phyloP scores from a whole-genome alignment of 2,888 invertebrate genomes.

The Xestia sexstrigata region DNA sequence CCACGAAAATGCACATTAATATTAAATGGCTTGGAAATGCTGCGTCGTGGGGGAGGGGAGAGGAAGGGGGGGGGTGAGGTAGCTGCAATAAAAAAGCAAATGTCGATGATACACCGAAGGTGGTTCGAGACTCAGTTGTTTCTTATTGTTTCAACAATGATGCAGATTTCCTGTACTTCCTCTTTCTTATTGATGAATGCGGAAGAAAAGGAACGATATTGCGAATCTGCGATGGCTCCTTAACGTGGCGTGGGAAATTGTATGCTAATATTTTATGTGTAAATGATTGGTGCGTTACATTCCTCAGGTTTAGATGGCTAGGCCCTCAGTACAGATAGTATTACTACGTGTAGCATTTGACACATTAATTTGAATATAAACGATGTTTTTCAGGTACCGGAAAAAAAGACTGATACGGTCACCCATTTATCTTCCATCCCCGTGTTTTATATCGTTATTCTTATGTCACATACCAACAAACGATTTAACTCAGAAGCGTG shows the following conservation, averaged over 20 bases:
- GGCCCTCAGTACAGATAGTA: background rate
- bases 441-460: slow-evolving; percentile 62
- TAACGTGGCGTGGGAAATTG: background rate
- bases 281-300: background rate
- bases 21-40: slow-evolving; percentile 91
- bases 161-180: slow-evolving; percentile 47
- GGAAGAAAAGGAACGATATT: background rate
- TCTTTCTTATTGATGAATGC: slow-evolving; percentile 21
- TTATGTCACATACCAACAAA: slow-evolving; percentile 75
- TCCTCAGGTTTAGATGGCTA: background rate
- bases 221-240: slow-evolving; percentile 3
- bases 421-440: slow-evolving; percentile 56
- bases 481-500: slow-evolving; percentile 78
- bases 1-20: slow-evolving; percentile 91
- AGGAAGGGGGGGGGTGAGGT: slow-evolving; percentile 67
- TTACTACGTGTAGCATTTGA: background rate
- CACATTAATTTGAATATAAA: slow-evolving; percentile 24
- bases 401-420: slow-evolving; percentile 43
- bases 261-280: background rate
- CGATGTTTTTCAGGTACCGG: slow-evolving; percentile 21
- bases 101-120: slow-evolving; percentile 85
- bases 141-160: slow-evolving; percentile 73
- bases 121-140: slow-evolving; percentile 78
- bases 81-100: slow-evolving; percentile 86
- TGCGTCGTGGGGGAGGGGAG: slow-evolving; percentile 83